Percentiles rank a stretch among this genome's conserved stretches.
Conservation (phyloP, 2,888 invertebrate genomes). For the Pseudoips prasinana region DNA sequence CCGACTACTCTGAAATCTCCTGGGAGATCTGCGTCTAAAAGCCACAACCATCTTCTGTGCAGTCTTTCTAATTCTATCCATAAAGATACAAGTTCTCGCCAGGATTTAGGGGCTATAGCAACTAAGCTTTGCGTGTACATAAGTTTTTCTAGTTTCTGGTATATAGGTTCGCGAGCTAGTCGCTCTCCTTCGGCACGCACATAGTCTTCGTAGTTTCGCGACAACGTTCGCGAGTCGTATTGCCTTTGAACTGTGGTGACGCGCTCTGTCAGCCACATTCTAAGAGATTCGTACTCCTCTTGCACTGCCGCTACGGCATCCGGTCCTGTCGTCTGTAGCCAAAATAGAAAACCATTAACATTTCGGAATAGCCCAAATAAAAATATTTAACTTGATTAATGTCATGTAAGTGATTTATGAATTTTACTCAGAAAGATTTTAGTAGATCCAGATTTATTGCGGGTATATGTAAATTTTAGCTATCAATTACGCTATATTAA, state of each 20-base stretch:
- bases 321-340: constrained; percentile 83
- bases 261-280: constrained; percentile 91
- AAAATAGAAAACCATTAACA: constrained; percentile 9
- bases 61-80: constrained; percentile 92
- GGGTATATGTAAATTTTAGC: not conserved
- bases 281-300: constrained; percentile 89
- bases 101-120: constrained; percentile 91
- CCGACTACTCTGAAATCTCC: constrained; percentile 93
- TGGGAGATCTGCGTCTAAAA: constrained; percentile 92
- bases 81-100: constrained; percentile 89
- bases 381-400: too few relatives aligned
- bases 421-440: not conserved
- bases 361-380: too few relatives aligned
- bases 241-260: constrained; percentile 89
- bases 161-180: constrained; percentile 86
- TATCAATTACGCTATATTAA: not conserved
- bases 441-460: not conserved
- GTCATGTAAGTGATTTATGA: constrained; percentile 1
- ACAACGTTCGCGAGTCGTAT: constrained; percentile 88
- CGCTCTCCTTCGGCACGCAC: constrained; percentile 89
- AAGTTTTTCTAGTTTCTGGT: constrained; percentile 89
- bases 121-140: constrained; percentile 91
- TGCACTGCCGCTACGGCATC: constrained; percentile 90
- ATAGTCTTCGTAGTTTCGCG: constrained; percentile 92
- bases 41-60: constrained; percentile 93